Evolutionary conservation across 1,140 invertebrate genomes (phyloP), one percentile per base, ranked within the genome.

Genomic region (Drosophila orena): DNA sequence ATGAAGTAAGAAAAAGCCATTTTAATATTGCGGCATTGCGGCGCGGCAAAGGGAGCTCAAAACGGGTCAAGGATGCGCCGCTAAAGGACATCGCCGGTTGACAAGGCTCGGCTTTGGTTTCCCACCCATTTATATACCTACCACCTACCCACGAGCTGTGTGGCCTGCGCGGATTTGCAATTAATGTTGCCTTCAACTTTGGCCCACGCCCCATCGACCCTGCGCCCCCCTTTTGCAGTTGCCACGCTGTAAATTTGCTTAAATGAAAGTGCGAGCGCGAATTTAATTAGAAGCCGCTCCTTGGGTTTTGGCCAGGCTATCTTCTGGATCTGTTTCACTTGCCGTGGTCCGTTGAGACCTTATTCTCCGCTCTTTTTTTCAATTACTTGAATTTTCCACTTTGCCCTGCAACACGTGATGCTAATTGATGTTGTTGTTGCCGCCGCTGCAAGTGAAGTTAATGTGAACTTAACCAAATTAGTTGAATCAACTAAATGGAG

Each of bases 171-270:
- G 85, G 84, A 88, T 88, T 88, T 84, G 84, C 84, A 89, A 88
- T 88, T 88, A 88, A 88, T 88, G 84, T 84, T 88, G 84, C 84
- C 85, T 88, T 88, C 84, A 88, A 88, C 84, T 88, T 88, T 84
- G 72, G 66, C 70, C 71, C 52, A 17, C 30, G 53, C 52, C 60
- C 1, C 35, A 34, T 24, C 55, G 27, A 43, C 27, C 30, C 43
- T 38, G 30, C 12, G 57, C 66, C 68, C 44, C 14, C 47, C 35
- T 53, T 35, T 58, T 61, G 24, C 20, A 35, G 17, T 27, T 35
- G 53, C 38, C 27, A 44, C 58, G 53, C 55, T 88, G 83, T 79
- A 88, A 88, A 88, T 88, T 88, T 89, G 65, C 79, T 89, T 88
- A 89, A 88, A 71, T 79, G 84, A 90, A 88, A 89, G 84, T 89